Evolutionary conservation across 2,797 vertebrate genomes (phyloP).

Genomic region (Orestias chungarensis): DNA sequence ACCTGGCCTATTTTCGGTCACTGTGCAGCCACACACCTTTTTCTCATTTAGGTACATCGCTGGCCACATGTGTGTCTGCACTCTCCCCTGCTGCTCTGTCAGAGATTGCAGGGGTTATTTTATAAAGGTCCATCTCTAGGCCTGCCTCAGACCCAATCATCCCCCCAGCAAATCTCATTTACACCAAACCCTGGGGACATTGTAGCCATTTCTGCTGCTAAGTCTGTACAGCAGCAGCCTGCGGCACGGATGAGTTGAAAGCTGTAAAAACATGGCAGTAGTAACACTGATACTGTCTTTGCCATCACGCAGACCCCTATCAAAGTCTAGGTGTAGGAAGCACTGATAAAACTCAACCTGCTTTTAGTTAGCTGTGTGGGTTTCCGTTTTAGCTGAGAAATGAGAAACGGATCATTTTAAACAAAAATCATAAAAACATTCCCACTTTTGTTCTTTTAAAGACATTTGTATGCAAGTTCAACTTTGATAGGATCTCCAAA

Average conservation of each 20-base stretch:
- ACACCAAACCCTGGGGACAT: slow-evolving; percentile 55
- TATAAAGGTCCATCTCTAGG: slow-evolving; percentile 67
- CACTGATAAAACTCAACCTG: background rate
- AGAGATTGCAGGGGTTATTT: slow-evolving; percentile 67
- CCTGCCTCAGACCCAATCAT: slow-evolving; percentile 69
- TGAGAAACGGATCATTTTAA: too few species aligned
- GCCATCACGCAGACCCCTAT: slow-evolving; percentile 18
- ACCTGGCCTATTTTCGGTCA: slow-evolving; percentile 19
- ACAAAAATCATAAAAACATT: too few species aligned
- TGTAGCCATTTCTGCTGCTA: slow-evolving; percentile 57
- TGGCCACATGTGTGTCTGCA: slow-evolving; percentile 13
- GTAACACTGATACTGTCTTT: background rate
- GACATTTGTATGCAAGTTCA: too few species aligned
- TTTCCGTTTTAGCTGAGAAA: background rate
- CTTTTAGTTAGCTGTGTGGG: background rate
- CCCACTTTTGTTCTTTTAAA: too few species aligned
- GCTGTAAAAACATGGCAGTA: slow-evolving; percentile 20
- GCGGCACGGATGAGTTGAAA: slow-evolving; percentile 19
- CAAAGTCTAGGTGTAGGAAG: background rate
- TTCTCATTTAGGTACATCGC: slow-evolving; percentile 27
- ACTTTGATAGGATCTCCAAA: too few species aligned
- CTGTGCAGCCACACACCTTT: slow-evolving; percentile 16
- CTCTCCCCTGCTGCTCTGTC: slow-evolving; percentile 51
- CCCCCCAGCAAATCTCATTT: slow-evolving; percentile 73
- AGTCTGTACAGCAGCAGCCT: slow-evolving; percentile 45